Evolutionary conservation across 2,113 vertebrate species (phyloP).

Genomic region (Microtus pennsylvanicus): DNA sequence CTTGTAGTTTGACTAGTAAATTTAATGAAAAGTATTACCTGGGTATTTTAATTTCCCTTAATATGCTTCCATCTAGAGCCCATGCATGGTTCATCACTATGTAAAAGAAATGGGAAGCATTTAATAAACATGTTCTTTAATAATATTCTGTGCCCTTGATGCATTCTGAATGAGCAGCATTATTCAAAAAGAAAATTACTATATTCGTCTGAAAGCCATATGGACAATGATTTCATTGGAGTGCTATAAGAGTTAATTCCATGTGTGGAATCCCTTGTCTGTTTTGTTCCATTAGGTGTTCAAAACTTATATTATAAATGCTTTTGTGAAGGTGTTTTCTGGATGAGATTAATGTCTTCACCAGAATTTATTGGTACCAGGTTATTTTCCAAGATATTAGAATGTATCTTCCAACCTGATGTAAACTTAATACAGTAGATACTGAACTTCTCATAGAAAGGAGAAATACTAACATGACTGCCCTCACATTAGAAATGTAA

Average conservation of each 20-base stretch:
- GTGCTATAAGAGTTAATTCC: not conserved
- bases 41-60: conserved; percentile 33
- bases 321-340: not conserved
- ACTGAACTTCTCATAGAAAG: not conserved
- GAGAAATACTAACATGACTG: not conserved
- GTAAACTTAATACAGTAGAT: not conserved
- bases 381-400: not conserved
- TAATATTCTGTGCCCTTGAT: not conserved
- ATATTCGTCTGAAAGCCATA: not conserved
- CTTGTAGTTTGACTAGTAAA: not conserved
- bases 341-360: not conserved
- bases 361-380: not conserved
- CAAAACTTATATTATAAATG: not conserved
- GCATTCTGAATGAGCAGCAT: not conserved
- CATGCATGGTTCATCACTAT: not conserved
- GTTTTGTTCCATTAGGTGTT: not conserved
- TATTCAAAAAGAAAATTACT: not conserved
- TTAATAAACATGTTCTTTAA: not conserved
- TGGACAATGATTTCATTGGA: not conserved
- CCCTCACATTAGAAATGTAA: not conserved
- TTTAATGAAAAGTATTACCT: not conserved
- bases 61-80: not conserved
- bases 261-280: not conserved
- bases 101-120: not conserved
- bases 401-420: not conserved